phyloP scores from a whole-genome alignment of 1,140 invertebrate species.

The Dendroctonus ponderosae region DNA sequence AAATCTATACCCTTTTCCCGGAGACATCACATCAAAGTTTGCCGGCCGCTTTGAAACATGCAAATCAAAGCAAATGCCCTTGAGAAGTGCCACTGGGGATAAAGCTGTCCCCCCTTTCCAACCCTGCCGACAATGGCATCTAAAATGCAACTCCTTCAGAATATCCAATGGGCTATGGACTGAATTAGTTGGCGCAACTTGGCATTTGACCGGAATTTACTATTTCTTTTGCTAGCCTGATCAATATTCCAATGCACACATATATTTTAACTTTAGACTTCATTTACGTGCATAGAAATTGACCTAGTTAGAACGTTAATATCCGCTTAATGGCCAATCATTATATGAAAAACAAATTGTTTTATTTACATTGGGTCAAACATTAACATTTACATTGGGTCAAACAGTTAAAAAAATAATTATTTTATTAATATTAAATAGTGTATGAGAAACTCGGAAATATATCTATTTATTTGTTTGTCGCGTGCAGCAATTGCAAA shows the following conservation, averaged over 20 bases:
- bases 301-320: no score
- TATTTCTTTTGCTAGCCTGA: background rate
- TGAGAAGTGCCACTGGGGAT: constrained; percentile 13
- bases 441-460: no score
- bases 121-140: constrained; percentile 18
- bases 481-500: no score
- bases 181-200: constrained; percentile 17
- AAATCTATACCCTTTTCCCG: constrained; percentile 7
- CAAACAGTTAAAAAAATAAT: no score
- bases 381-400: no score
- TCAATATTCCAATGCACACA: constrained; percentile 1
- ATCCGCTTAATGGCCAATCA: no score
- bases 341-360: no score
- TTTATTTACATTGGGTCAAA: no score
- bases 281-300: no score
- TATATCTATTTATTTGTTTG: no score
- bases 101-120: constrained; percentile 16
- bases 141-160: constrained; percentile 22
- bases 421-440: no score
- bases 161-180: constrained; percentile 14
- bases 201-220: background rate
- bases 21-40: constrained; percentile 11
- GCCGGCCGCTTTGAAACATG: constrained; percentile 12
- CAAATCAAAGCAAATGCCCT: constrained; percentile 19
- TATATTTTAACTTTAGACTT: no score